Conservation (phyloP, 2,797 vertebrate species). For the Nyctibius grandis region DNA sequence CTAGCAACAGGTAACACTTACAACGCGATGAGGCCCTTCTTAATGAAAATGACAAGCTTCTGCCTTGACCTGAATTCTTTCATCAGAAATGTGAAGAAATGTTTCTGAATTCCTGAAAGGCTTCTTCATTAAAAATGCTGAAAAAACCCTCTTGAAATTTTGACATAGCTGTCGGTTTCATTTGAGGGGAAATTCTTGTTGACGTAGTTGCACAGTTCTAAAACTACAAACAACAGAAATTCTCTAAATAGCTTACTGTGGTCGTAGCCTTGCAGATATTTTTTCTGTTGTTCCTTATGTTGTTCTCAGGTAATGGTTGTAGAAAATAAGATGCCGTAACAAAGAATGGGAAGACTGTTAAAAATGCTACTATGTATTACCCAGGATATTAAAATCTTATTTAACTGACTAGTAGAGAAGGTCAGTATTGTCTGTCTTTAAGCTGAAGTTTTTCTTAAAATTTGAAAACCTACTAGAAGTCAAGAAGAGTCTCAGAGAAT, state of each 20-base stretch:
- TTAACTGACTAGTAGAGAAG: neutral
- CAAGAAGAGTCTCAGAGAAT: neutral
- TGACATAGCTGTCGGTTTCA: neutral
- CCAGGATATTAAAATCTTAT: neutral
- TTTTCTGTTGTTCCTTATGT: neutral
- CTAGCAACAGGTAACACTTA: neutral
- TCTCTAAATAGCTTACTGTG: neutral
- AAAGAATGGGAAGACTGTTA: neutral
- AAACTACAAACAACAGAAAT: neutral
- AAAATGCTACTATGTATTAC: neutral
- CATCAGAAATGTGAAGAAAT: neutral
- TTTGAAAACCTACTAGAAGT: neutral
- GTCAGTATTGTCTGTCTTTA: neutral
- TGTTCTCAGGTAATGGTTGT: neutral
- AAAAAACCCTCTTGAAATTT: neutral
- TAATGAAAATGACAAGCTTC: neutral
- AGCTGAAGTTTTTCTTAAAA: neutral
- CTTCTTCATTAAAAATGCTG: neutral
- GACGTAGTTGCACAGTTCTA: neutral
- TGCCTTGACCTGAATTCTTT: neutral
- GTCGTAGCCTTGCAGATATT: neutral
- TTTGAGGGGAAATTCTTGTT: neutral
- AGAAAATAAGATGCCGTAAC: neutral
- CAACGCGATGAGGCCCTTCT: neutral
- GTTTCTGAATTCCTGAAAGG: neutral